Base-by-base conservation (phyloP, 2,113 vertebrate genomes). In the Atherinomorus stipes region DNA sequence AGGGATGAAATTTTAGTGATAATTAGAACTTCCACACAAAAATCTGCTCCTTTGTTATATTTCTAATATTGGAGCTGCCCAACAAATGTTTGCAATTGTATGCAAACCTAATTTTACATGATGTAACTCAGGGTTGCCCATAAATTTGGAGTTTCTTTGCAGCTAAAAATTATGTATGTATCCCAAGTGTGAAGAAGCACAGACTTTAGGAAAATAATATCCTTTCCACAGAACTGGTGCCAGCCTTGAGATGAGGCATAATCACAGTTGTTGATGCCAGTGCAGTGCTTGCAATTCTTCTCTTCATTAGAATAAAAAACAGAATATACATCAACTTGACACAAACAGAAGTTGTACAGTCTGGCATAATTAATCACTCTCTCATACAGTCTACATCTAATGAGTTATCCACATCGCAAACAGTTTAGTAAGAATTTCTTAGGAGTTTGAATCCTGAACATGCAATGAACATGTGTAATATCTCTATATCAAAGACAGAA, bases 261-360 rank as follows among this genome's bases (percentile, higher is more conserved):
- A 84, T 90, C 78, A 80, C 76, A 67, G 79, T 84, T 83, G 67
- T 81, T 84, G 80, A 87, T 88, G 84, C 28, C 40, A 76, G 77
- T 45, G 75, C 78, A 70, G 69, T 75, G 74, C 60, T 81, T 75
- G 79, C 64, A 67, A 78, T 89, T 90, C 81, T 82, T 83, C 80
- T 86, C 83, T 92, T 92, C 88, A 91, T 93, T 94, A 89, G 78
- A 68, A 79, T 76, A 75, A 80, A 86, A 88, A 88, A 86, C 81
- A 78, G 83, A 83, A 81, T 90, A 92, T 92, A 88, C 85, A 92
- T 91, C 92, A 93, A 89, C 72, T 84, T 92, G 91, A 92, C 92
- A 90, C 86, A 90, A 92, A 90, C 90, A 91, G 90, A 93, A 90
- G 92, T 88, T 66, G 80, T 86, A 68, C 80, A 71, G 84, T 90